Evolutionary conservation across 2,113 vertebrate genomes (phyloP), one percentile per base, ranked within the genome.

Genomic region (Rhabdornis inornatus): DNA sequence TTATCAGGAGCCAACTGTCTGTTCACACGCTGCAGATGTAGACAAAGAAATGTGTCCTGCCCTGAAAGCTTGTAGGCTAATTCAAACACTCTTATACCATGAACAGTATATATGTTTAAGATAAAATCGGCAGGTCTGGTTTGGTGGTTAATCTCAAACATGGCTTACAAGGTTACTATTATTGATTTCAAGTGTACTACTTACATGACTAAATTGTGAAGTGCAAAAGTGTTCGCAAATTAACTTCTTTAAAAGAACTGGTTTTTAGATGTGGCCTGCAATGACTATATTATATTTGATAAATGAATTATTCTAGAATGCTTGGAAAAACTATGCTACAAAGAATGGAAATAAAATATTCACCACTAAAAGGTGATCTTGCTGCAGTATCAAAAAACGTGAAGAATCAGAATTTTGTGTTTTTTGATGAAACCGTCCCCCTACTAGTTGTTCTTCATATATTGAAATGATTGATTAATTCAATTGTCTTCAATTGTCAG

Each of bases 1-100:
- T 95, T 92, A 93, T 91, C 75, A 90, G 76, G 68, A 93, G 19
- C 31, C 71, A 94, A 92, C 59, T 90, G 79, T 50, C 94, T 94
- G 42, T 63, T 94, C 93, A 60, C 52, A 71, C 60, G 80, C 59
- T 40, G 17, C 42, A 90, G 59, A 93, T 70, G 55, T 49, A 95
- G 93, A 80, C 87, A 92, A 89, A 92, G 75, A 95, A 9, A 4
- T 21, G 81, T 71, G n/a, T 72, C 78, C 56, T 92, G 82, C 84
- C 91, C 84, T 83, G 70, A 91, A 75, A 85, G 75, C 39, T 93
- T 55, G 75, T 24, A 47, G 63, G 52, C 63, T 94, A 80, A 95
- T 90, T 93, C 68, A 91, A 69, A 92, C 13, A 76, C 50, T 63
- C 57, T 87, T 87, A 75, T 2, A 35, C 42, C 74, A 72, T 47